A percentile compares a stretch with the other conserved stretches of the same genome.
Conservation (phyloP, 2,888 invertebrate species). For the Agriotes lineatus region DNA sequence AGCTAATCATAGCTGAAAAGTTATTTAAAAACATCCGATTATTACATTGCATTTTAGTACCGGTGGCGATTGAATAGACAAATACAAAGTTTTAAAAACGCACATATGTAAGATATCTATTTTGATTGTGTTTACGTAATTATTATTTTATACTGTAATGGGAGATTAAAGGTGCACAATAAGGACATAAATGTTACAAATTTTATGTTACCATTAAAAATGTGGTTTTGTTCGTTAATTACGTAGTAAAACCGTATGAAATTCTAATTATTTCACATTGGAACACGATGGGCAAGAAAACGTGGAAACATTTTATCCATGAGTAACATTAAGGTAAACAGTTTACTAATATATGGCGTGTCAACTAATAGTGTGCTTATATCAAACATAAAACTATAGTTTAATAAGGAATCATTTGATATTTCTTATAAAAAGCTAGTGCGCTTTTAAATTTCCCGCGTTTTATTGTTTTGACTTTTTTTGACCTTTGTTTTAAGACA, state of each 20-base stretch:
- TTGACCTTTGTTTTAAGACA: neutral
- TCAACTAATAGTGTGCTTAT: neutral
- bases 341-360: neutral
- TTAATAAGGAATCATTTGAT: neutral
- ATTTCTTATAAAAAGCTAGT: neutral
- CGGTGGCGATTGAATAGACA: neutral
- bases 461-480: conserved; percentile 9
- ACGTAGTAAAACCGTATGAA: neutral
- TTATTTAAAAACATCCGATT: too few species aligned
- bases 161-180: neutral
- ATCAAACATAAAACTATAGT: neutral
- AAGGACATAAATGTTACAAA: neutral
- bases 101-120: conserved; percentile 4
- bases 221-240: neutral
- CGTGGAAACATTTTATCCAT: neutral
- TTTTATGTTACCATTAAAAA: neutral
- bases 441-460: conserved; percentile 9
- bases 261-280: neutral
- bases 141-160: neutral
- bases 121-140: conserved; percentile 17
- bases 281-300: neutral
- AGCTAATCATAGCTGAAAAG: too few species aligned
- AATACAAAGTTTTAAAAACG: neutral
- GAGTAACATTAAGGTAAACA: neutral
- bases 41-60: neutral